phyloP scores from a whole-genome alignment of 2,113 vertebrate species.

The rabbit (Oryctolagus cuniculus) region DNA sequence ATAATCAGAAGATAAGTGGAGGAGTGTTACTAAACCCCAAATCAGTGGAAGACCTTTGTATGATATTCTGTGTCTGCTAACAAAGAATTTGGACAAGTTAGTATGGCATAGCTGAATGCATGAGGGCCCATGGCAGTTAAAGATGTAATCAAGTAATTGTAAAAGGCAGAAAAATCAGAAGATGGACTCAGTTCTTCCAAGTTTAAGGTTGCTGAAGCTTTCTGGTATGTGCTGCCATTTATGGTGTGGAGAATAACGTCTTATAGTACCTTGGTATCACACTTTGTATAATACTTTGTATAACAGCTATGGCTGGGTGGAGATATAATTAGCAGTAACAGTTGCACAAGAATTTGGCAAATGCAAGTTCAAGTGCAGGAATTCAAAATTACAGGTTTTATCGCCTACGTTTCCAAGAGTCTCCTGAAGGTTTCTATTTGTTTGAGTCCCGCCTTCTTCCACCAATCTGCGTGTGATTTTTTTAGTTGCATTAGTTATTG shows the following conservation, averaged over 20 bases:
- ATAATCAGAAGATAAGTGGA: neutral
- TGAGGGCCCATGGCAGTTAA: neutral
- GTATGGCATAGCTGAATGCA: neutral
- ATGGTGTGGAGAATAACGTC: neutral
- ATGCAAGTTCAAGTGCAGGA: neutral
- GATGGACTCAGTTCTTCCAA: neutral
- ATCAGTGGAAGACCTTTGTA: neutral
- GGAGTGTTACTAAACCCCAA: too few species aligned
- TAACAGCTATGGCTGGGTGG: neutral
- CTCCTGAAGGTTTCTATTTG: neutral
- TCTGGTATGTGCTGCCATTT: neutral
- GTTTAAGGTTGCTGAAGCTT: neutral
- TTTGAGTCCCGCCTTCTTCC: neutral
- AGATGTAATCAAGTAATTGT: neutral
- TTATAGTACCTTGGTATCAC: neutral
- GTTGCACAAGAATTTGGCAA: neutral
- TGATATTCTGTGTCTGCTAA: neutral
- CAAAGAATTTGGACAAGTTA: neutral
- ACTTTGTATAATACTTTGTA: neutral
- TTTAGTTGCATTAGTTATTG: neutral
- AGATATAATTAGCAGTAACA: neutral
- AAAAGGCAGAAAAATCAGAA: neutral
- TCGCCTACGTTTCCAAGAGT: neutral
- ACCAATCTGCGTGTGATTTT: neutral
- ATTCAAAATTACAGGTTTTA: neutral